Evolutionary conservation across 2,888 invertebrate genomes (phyloP).

Genomic region (Luffia ferchaultella): DNA sequence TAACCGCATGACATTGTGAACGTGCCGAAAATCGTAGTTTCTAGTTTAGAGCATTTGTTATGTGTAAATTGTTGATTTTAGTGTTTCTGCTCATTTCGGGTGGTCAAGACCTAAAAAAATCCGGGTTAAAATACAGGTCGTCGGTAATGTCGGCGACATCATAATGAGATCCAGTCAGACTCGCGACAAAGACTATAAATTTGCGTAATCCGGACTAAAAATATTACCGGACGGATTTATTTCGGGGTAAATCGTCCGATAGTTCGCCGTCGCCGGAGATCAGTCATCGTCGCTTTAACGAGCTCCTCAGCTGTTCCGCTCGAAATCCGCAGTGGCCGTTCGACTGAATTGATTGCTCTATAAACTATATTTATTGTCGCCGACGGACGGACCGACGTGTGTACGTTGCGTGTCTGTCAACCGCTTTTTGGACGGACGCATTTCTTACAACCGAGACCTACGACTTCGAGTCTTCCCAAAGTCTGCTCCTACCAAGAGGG

Average conservation of each 20-base stretch:
- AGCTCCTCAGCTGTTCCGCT: constrained; percentile 49
- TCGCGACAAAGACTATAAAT: constrained; percentile 14
- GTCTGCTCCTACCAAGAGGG: neutral
- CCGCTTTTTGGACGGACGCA: neutral
- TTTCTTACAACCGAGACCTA: neutral
- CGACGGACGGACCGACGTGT: constrained; percentile 14
- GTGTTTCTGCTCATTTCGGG: too few species aligned
- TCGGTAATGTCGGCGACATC: constrained; percentile 3
- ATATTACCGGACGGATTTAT: constrained; percentile 3
- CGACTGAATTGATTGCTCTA: constrained; percentile 51
- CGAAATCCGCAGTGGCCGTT: constrained; percentile 4
- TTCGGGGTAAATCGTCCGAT: constrained; percentile 5
- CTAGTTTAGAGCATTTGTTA: too few species aligned
- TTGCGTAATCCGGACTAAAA: constrained; percentile 19
- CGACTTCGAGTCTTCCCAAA: neutral
- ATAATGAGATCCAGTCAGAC: constrained; percentile 6
- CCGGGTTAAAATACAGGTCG: too few species aligned
- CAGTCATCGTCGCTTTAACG: constrained; percentile 60
- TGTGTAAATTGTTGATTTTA: too few species aligned
- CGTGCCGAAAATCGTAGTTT: too few species aligned
- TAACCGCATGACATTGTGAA: too few species aligned
- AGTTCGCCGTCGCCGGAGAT: constrained; percentile 28
- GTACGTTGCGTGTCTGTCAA: constrained; percentile 30
- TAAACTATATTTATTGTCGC: constrained; percentile 59
- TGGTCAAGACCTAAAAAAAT: too few species aligned